Evolutionary conservation across 2,888 invertebrate genomes (phyloP).

Genomic region (Cylindroiulus punctatus): DNA sequence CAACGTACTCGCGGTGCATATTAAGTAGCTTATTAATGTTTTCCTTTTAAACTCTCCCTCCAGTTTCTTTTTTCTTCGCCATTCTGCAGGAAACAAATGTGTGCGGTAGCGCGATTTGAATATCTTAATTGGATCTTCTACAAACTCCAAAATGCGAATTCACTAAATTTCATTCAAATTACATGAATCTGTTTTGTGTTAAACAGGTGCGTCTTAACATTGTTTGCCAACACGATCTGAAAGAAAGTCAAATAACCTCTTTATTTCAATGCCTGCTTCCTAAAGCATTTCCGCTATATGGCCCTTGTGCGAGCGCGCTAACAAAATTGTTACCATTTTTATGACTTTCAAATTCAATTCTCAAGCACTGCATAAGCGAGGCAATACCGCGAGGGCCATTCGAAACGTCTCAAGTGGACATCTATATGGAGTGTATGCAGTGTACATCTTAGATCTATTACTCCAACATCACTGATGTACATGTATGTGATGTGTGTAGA

Average conservation of each 20-base stretch:
- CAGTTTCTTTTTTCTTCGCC: constrained; percentile 14
- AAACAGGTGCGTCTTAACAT: constrained; percentile 45
- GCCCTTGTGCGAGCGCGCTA: not conserved
- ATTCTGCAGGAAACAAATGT: constrained; percentile 44
- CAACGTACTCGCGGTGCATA: constrained; percentile 5
- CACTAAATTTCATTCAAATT: constrained; percentile 47
- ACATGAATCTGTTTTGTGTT: constrained; percentile 43
- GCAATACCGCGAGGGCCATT: not conserved
- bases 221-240: constrained; percentile 41
- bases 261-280: constrained; percentile 1
- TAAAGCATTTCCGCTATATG: constrained; percentile 38
- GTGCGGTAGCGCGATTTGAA: constrained; percentile 35
- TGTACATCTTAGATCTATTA: no score
- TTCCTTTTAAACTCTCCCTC: constrained; percentile 43
- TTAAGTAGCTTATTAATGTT: constrained; percentile 47
- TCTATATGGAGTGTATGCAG: no score
- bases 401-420: not conserved
- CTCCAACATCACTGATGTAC: no score
- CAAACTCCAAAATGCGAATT: constrained; percentile 34
- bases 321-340: constrained; percentile 16
- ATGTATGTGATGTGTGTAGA: no score
- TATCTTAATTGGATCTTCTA: constrained; percentile 41
- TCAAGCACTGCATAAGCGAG: not conserved
- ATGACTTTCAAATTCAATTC: constrained; percentile 39
- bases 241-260: constrained; percentile 43